Evolutionary conservation across 2,888 invertebrate species (phyloP).

Genomic region (Agriopis marginaria): DNA sequence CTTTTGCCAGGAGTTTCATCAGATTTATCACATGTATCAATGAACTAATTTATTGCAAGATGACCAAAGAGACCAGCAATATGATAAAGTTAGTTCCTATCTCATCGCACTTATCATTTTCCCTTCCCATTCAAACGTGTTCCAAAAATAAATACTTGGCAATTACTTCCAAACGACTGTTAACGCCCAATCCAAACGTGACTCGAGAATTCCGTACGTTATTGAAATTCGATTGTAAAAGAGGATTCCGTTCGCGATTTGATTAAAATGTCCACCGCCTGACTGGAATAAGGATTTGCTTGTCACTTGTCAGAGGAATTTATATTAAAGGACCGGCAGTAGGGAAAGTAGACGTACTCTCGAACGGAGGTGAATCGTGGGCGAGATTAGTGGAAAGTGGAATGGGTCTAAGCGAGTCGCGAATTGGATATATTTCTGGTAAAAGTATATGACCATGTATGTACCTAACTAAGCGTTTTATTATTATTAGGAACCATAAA

Average conservation of each 20-base stretch:
- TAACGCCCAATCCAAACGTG: conserved; percentile 20
- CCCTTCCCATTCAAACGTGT: neutral
- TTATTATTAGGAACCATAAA: no score
- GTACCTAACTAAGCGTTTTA: neutral
- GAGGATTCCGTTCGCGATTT: conserved; percentile 23
- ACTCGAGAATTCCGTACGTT: conserved; percentile 20
- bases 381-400: neutral
- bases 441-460: neutral
- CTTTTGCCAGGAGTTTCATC: no score
- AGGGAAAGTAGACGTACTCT: neutral
- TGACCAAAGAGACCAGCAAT: no score
- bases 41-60: no score
- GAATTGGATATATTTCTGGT: neutral
- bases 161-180: conserved; percentile 10
- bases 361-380: neutral
- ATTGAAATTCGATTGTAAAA: conserved; percentile 35
- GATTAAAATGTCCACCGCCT: conserved; percentile 32
- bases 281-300: conserved; percentile 28
- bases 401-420: neutral
- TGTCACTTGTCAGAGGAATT: conserved; percentile 26
- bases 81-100: no score
- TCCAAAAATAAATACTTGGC: conserved; percentile 5
- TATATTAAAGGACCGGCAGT: conserved; percentile 13
- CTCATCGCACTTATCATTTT: no score
- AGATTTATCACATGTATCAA: no score